Percentiles rank a stretch among this genome's conserved stretches.
These are phyloP conservation scores for Gryllus longicercus DNA, from an alignment of 2,888 invertebrate species.

Conservation along the genomic window DNA sequence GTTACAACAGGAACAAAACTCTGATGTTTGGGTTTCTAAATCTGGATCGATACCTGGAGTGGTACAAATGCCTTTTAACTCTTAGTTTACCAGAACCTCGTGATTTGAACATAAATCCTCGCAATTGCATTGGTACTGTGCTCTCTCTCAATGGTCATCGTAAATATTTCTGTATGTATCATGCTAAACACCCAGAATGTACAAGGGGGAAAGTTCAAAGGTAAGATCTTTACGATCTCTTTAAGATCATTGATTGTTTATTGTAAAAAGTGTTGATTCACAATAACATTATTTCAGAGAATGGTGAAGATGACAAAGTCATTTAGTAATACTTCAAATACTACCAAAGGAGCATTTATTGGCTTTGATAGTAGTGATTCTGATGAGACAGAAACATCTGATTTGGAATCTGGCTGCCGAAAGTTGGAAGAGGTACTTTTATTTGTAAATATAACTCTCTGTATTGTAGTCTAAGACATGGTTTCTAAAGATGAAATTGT, in stretches of 20 bases:
- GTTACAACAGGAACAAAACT: constrained; percentile 77
- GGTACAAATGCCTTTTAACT: constrained; percentile 89
- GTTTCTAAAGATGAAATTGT: constrained; percentile 19
- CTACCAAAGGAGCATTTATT: constrained; percentile 81
- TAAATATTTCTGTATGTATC: constrained; percentile 98
- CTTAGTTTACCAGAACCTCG: constrained; percentile 79
- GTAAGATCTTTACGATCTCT: constrained; percentile 45
- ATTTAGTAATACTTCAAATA: constrained; percentile 50
- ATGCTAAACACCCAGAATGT: constrained; percentile 87
- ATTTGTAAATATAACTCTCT: background rate
- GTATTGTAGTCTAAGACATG: background rate
- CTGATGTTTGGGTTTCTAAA: constrained; percentile 91
- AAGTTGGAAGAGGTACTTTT: constrained; percentile 44
- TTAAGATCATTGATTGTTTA: constrained; percentile 4
- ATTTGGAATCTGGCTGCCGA: constrained; percentile 46
- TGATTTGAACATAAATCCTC: constrained; percentile 85
- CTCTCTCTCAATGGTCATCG: constrained; percentile 93
- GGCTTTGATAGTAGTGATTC: constrained; percentile 70
- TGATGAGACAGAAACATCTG: constrained; percentile 46
- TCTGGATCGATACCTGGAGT: constrained; percentile 85
- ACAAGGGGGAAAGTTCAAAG: constrained; percentile 61
- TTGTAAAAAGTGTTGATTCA: constrained; percentile 18
- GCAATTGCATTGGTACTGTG: constrained; percentile 96
- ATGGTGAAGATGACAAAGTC: constrained; percentile 63
- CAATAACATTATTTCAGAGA: constrained; percentile 49